Evolutionary conservation across 2,888 invertebrate genomes (phyloP).

Genomic region (Scaptomyza caliginosa): DNA sequence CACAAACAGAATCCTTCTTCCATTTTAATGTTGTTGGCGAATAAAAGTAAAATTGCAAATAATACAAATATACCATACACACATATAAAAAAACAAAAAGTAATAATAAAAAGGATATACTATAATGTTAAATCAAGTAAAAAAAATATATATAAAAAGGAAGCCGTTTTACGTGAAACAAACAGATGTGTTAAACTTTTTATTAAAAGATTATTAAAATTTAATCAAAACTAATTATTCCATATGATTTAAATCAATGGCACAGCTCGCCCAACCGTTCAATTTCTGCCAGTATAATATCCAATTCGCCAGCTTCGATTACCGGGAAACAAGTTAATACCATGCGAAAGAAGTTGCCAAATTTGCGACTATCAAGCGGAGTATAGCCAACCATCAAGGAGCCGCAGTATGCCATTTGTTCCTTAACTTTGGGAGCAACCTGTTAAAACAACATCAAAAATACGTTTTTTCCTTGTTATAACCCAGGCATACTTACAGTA

Average conservation of each 20-base stretch:
- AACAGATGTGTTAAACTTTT: background rate
- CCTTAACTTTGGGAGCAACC: constrained; percentile 89
- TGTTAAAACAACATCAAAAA: constrained; percentile 59
- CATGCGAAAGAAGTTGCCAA: constrained; percentile 91
- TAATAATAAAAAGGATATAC: constrained; percentile 38
- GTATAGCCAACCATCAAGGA: constrained; percentile 91
- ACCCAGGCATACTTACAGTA: constrained; percentile 64
- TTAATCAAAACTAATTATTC: background rate
- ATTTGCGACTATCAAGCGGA: constrained; percentile 86
- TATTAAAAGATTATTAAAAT: constrained; percentile 6
- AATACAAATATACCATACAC: constrained; percentile 41
- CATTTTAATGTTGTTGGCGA: constrained; percentile 76
- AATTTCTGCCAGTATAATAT: constrained; percentile 87
- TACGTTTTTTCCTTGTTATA: background rate
- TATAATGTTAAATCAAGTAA: constrained; percentile 68
- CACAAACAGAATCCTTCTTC: constrained; percentile 73
- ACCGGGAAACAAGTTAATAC: constrained; percentile 90
- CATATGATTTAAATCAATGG: background rate
- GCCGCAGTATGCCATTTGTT: constrained; percentile 87
- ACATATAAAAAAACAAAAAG: constrained; percentile 19
- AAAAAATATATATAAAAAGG: constrained; percentile 62
- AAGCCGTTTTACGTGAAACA: constrained; percentile 48
- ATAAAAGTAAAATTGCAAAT: constrained; percentile 66
- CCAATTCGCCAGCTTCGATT: constrained; percentile 86
- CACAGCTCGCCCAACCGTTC: constrained; percentile 85